Base-by-base conservation (phyloP, 2,888 invertebrate species). In the Caenorhabditis uteleia region DNA sequence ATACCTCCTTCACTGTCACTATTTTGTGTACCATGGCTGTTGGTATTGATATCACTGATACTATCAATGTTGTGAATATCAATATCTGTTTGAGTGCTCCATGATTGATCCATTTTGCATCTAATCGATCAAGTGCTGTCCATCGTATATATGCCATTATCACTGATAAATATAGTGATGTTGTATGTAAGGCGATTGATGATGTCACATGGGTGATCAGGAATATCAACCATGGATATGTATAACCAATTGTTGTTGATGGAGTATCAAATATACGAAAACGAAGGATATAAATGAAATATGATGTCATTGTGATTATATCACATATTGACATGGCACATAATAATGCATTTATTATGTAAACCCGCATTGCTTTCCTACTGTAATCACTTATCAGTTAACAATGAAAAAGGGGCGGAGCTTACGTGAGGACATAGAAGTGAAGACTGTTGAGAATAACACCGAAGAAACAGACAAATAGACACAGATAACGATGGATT, bases 21-120 rank as follows among this genome's bases (percentile, higher is more conserved):
- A 80, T 77, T 43, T 76, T 69, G 53, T 81, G 81, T 2, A 81
- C 80, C 61, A 82, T 68, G 23, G 82, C 74, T 1, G 81, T 81
- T 6, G 81, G 81, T 53, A 81, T 70, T 26, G 79, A 81, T 16
- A 81, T 66, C 10, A 79, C 44, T 5, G 68, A 66, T 8, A 82
- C 75, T 29, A 73, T 66, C 33, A 70, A 42, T 7, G 71, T 67
- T 6, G 79, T 76, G 29, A 73, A 69, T 12, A 78, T 38, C 57
- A 81, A 77, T 29, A 81, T 77, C 33, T 78, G 76, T 31, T 80
- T 79, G 56, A 75, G 38, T 3, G 74, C 71, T 1, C 65, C 59
- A 38, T 70, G 70, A 46, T 73, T 73, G n/a, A 75, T 71, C 75
- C 75, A 75, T 65, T 70, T 74, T 14, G 73, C 71, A 43, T 75